Percentiles rank a stretch among this genome's conserved stretches.
These are phyloP conservation scores for Diachasma alloeum DNA, from an alignment of 1,140 invertebrate species.

Conservation along the genomic window DNA sequence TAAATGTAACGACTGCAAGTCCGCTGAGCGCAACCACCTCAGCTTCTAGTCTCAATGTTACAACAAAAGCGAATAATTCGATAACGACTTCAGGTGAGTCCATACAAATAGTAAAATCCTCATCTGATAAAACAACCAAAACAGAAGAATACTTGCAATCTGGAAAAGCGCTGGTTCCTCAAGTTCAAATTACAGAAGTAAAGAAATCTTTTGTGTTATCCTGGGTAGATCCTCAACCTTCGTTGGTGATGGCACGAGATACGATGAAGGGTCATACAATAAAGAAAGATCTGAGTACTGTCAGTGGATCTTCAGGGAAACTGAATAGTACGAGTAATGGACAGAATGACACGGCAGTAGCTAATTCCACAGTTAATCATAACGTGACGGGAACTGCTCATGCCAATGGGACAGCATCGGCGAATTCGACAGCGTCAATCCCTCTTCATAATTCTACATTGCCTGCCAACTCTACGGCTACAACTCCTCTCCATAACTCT, in stretches of 20 bases:
- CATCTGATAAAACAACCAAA: not conserved
- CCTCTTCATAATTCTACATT: not conserved
- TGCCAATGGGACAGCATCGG: not conserved
- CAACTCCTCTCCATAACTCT: not conserved
- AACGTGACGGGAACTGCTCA: not conserved
- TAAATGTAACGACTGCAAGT: too few relatives aligned
- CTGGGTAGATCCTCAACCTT: not conserved
- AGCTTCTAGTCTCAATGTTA: not conserved
- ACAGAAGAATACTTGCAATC: not conserved
- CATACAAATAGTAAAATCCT: not conserved
- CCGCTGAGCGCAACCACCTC: not conserved
- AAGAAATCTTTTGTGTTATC: not conserved
- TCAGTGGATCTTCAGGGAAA: too few relatives aligned
- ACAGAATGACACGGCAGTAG: too few relatives aligned
- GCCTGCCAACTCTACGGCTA: not conserved
- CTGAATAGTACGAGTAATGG: too few relatives aligned
- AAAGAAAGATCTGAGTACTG: not conserved
- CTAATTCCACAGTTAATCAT: too few relatives aligned
- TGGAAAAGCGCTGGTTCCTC: not conserved
- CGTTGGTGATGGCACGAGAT: not conserved
- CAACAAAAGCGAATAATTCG: not conserved
- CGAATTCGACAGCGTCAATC: not conserved
- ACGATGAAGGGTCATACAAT: not conserved
- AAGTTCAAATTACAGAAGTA: not conserved
- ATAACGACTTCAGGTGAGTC: not conserved